These are phyloP conservation scores for Cerastoderma edule DNA, from an alignment of 2,888 invertebrate genomes.

Conservation along the genomic window DNA sequence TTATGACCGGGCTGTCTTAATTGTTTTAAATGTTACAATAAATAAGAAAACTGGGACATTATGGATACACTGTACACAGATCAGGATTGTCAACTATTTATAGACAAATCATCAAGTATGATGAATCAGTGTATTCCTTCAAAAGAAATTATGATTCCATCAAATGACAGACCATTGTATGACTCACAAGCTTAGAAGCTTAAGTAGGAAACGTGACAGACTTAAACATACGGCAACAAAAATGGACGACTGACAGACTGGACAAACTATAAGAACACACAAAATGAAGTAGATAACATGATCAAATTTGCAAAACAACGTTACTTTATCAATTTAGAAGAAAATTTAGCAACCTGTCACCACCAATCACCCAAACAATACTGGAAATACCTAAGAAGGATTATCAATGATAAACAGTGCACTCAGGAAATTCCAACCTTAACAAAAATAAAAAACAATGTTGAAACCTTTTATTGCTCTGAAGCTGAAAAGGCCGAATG, in stretches of 20 bases:
- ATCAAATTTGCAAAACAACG: constrained; percentile 16
- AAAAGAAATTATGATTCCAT: constrained; percentile 18
- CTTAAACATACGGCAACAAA: constrained; percentile 14
- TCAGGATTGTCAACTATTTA: constrained; percentile 3
- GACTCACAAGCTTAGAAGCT: constrained; percentile 17
- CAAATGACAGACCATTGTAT: constrained; percentile 34
- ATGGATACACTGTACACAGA: neutral
- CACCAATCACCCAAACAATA: neutral
- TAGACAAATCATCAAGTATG: neutral
- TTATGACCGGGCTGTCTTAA: constrained; percentile 15
- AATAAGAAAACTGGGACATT: constrained; percentile 12
- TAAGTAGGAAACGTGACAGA: constrained; percentile 17
- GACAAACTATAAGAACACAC: constrained; percentile 18
- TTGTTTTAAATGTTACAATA: constrained; percentile 8
- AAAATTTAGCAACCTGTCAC: neutral
- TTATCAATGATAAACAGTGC: constrained; percentile 1
- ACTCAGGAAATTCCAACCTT: constrained; percentile 9
- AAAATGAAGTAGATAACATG: constrained; percentile 27
- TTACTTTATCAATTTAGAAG: constrained; percentile 13
- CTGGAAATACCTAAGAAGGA: constrained; percentile 15
- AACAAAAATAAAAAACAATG: neutral
- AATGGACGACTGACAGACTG: constrained; percentile 16
- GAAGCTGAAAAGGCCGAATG: constrained; percentile 19
- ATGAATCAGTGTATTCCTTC: constrained; percentile 19
- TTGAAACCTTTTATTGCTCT: neutral